Conservation (phyloP, 2,797 vertebrate species). For the Orestias chungarensis region DNA sequence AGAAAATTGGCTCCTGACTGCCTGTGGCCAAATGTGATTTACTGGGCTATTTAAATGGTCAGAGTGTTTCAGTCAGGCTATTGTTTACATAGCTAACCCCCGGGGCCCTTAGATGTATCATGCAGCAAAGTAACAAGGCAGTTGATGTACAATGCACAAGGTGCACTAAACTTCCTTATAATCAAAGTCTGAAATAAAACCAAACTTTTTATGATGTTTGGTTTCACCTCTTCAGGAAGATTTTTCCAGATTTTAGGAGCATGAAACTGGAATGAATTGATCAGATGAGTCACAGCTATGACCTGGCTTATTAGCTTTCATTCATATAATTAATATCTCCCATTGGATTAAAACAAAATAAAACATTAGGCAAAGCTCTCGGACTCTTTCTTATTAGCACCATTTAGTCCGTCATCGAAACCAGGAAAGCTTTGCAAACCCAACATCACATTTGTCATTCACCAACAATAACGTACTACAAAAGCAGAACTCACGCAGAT, state of each 20-base stretch:
- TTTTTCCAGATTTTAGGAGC: no score
- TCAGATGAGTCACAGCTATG: background rate
- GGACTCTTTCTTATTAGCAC: background rate
- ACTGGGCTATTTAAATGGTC: constrained; percentile 67
- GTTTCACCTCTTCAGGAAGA: no score
- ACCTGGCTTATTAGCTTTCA: constrained; percentile 2
- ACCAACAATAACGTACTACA: no score
- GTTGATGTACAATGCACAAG: constrained; percentile 38
- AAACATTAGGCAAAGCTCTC: background rate
- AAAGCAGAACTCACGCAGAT: no score
- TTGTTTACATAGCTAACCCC: constrained; percentile 53
- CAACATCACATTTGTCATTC: no score
- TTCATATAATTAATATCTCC: background rate
- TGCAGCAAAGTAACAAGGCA: constrained; percentile 50
- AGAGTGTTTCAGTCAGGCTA: constrained; percentile 50
- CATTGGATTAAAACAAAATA: background rate
- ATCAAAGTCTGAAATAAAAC: constrained; percentile 7
- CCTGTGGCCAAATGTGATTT: constrained; percentile 70
- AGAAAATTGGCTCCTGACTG: constrained; percentile 55
- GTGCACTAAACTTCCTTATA: constrained; percentile 14
- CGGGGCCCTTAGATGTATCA: constrained; percentile 54
- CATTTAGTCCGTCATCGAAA: background rate
- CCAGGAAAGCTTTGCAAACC: background rate
- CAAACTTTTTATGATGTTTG: constrained; percentile 1
- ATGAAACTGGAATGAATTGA: no score